Percentiles rank a stretch among this genome's conserved stretches.
Conservation (phyloP, 2,113 vertebrate genomes). For the Oxyura jamaicensis region DNA sequence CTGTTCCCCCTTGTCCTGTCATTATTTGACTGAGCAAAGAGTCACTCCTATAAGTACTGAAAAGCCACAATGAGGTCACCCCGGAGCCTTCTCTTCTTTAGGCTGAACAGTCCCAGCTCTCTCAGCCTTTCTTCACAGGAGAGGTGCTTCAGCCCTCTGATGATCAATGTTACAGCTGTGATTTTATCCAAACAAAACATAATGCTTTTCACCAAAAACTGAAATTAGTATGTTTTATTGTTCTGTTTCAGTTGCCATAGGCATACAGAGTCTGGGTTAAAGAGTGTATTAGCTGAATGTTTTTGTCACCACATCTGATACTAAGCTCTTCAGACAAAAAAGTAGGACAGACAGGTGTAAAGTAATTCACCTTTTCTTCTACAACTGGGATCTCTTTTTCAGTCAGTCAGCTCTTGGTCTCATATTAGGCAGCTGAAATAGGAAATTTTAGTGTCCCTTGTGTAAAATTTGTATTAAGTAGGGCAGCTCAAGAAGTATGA, state of each 20-base stretch:
- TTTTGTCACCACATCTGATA: background rate
- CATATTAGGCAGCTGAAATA: background rate
- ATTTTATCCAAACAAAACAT: background rate
- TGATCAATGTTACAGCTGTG: background rate
- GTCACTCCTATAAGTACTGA: too few relatives aligned
- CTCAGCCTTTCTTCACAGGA: too few relatives aligned
- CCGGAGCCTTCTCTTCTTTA: too few relatives aligned
- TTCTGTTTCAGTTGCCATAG: background rate
- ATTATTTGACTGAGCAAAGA: too few relatives aligned
- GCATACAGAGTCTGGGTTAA: background rate
- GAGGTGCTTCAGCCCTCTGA: too few relatives aligned
- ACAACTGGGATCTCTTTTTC: background rate
- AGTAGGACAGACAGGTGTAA: background rate
- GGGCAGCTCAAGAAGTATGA: background rate
- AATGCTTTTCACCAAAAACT: background rate
- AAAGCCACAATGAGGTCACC: too few relatives aligned
- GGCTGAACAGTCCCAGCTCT: too few relatives aligned
- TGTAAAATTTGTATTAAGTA: background rate
- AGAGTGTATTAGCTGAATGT: rapidly evolving
- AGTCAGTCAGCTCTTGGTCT: background rate
- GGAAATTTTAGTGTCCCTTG: background rate
- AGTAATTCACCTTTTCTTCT: background rate
- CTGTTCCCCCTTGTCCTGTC: too few relatives aligned
- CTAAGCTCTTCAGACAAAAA: background rate
- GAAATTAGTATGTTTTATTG: background rate